phyloP scores from a whole-genome alignment of 2,113 vertebrate species.

The Vimba vimba region DNA sequence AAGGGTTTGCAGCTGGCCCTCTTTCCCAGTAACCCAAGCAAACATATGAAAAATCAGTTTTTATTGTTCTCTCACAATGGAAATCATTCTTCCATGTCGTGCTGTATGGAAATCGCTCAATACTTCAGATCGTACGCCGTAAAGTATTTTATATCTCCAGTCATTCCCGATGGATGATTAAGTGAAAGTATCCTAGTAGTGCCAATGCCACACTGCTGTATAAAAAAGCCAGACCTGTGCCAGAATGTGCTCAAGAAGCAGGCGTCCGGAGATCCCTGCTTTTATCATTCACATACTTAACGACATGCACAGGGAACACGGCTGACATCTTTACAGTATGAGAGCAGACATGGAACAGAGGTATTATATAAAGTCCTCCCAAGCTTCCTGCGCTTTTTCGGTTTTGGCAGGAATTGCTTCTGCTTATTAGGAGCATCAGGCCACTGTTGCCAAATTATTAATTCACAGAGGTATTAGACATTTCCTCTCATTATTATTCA shows the following conservation, averaged over 20 bases:
- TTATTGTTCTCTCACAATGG: constrained; percentile 46
- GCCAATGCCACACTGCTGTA: constrained; percentile 18
- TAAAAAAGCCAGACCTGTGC: constrained; percentile 5
- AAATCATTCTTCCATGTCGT: constrained; percentile 15
- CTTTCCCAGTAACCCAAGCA: constrained; percentile 31
- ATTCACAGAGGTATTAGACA: constrained; percentile 33
- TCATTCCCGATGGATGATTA: constrained; percentile 24
- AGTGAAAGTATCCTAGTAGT: constrained; percentile 8
- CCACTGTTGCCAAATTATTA: constrained; percentile 35
- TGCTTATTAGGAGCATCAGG: constrained; percentile 38
- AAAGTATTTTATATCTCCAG: constrained; percentile 21
- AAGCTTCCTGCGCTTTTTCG: constrained; percentile 21
- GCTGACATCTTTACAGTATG: constrained; percentile 53
- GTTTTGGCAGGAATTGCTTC: constrained; percentile 35
- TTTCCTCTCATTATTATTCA: constrained; percentile 51
- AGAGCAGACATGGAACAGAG: constrained; percentile 37
- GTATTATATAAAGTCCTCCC: constrained; percentile 4
- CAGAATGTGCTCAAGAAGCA: constrained; percentile 30
- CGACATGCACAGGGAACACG: constrained; percentile 34
- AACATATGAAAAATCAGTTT: neutral
- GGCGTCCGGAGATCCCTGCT: constrained; percentile 14
- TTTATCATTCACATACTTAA: constrained; percentile 42
- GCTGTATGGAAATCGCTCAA: constrained; percentile 28
- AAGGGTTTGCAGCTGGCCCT: constrained; percentile 38
- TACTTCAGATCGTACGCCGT: neutral